Base-by-base conservation (phyloP, 1,140 invertebrate genomes). In the Drosophila bipectinata region DNA sequence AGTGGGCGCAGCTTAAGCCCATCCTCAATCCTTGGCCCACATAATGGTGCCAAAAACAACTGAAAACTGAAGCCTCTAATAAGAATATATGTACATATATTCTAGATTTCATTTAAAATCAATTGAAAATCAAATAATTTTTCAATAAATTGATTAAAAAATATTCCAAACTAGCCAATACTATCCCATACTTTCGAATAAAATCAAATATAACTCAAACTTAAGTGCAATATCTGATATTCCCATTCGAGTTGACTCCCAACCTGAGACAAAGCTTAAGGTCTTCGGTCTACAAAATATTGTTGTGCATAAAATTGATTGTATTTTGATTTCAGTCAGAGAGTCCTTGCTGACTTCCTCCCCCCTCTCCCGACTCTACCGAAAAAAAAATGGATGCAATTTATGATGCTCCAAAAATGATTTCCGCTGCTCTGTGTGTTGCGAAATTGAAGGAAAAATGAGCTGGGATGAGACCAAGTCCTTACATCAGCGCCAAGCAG, bases 241-340 rank as follows among this genome's bases (percentile, higher is more conserved):
- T 34, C 32, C 48, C 21, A 32, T 21, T n/a, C 39, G 6, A 32
- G 10, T 26, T 9, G 26, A 7, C 15, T 57, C 18, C 41, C 58
- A 66, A 63, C 62, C 62, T n/a, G n/a, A 61, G 15, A 41, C 59
- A 56, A 37, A 55, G 59, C 48, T 30, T 0, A 24, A 60, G 49
- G 44, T 18, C 59, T 63, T 52, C 59, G 61, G 45, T 60, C 52
- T 47, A 30, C 59, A 41, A 69, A 69, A 69, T 71, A 71, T 69
- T 71, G 44, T 69, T 75, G 53, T 67, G 72, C 72, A 75, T 66
- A 75, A 75, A 75, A 58, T 75, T 75, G 53, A 75, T 75, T 75
- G 54, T 39, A 75, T 67, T 75, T 67, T 52, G 60, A 66, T 66
- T 75, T 75, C 53, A 74, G 53, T 75, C 51, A 44, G 48, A 2